Conservation (phyloP, 1,140 invertebrate genomes). For the Mactra quadrangularis region DNA sequence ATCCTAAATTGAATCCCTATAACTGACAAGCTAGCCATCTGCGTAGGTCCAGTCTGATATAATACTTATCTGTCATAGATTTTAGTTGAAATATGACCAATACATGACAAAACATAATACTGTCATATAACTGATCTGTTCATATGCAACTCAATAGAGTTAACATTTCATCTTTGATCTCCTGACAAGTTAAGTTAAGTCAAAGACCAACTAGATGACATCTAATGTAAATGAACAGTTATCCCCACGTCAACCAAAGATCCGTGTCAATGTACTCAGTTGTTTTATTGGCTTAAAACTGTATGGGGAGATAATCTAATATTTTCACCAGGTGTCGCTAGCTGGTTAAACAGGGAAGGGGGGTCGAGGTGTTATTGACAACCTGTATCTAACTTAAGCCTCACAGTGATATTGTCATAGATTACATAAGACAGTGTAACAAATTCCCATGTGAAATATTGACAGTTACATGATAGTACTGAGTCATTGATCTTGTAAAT, state of each 20-base stretch:
- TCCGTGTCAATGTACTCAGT: too few relatives aligned
- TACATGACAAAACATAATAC: constrained; percentile 16
- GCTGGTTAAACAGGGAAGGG: background rate
- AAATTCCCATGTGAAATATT: too few relatives aligned
- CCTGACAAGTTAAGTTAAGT: constrained; percentile 15
- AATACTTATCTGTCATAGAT: background rate
- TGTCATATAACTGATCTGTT: constrained; percentile 1
- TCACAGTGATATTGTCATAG: background rate
- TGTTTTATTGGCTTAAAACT: too few relatives aligned
- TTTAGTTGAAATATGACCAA: background rate
- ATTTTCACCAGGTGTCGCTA: constrained; percentile 24
- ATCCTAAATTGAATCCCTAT: too few relatives aligned
- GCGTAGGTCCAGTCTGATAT: background rate
- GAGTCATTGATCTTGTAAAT: too few relatives aligned
- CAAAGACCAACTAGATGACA: background rate
- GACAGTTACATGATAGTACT: too few relatives aligned
- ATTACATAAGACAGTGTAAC: constrained; percentile 33
- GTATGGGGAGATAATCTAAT: constrained; percentile 28
- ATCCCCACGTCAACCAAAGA: too few relatives aligned
- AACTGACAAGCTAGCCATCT: background rate
- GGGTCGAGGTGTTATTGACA: constrained; percentile 21
- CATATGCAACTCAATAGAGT: constrained; percentile 38
- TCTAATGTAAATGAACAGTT: constrained; percentile 6
- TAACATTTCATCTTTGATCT: constrained; percentile 11
- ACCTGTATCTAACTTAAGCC: constrained; percentile 11